Percentiles rank a stretch among this genome's conserved stretches.
Evolutionary conservation across 2,113 vertebrate genomes (phyloP).

Genomic region (Odontophorus gujanensis): DNA sequence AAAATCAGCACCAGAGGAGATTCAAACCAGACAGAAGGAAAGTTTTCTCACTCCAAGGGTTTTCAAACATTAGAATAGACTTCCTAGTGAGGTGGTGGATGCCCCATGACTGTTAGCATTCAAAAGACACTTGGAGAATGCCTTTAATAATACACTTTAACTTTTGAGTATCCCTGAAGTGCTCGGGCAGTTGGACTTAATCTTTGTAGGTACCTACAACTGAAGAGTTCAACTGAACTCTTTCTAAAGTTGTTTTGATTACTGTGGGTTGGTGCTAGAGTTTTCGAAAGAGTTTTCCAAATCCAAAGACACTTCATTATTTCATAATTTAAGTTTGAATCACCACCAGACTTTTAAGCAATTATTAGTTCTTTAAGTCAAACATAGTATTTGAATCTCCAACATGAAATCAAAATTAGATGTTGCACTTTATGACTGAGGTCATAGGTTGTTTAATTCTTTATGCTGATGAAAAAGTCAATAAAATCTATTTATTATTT

Average conservation of each 20-base stretch:
- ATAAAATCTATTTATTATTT: rapidly evolving
- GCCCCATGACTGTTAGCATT: no score
- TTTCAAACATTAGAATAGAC: background rate
- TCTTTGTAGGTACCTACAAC: no score
- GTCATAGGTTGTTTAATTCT: background rate
- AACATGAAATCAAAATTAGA: background rate
- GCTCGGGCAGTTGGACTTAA: no score
- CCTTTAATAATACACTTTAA: no score
- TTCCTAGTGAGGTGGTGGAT: background rate
- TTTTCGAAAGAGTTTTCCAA: background rate
- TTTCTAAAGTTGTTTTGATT: no score
- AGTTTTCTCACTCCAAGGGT: background rate
- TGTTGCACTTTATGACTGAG: background rate
- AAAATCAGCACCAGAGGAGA: background rate
- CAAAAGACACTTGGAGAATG: no score
- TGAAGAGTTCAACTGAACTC: no score
- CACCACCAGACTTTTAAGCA: background rate
- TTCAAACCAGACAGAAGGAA: background rate
- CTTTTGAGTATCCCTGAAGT: no score
- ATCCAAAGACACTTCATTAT: background rate
- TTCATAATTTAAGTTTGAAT: background rate
- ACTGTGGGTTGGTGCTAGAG: background rate
- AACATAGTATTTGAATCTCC: background rate
- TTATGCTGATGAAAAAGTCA: background rate
- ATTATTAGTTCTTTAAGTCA: background rate